Evolutionary conservation across 2,888 invertebrate species (phyloP).

Genomic region (Sinopyrophorus schimmeli): DNA sequence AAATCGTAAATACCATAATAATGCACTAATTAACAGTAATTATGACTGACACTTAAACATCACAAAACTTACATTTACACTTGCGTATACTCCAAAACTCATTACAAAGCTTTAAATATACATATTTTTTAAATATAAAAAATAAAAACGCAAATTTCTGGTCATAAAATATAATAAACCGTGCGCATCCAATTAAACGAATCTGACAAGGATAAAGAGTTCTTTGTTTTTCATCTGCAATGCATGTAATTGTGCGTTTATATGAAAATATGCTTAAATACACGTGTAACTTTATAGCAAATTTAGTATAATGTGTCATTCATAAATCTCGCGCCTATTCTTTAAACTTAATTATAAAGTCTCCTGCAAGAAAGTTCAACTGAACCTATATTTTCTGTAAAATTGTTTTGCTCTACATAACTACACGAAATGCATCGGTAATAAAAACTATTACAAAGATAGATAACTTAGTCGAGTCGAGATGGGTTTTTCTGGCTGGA

Average conservation of each 20-base stretch:
- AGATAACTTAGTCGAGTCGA: conserved; percentile 8
- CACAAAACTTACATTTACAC: too few species aligned
- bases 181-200: conserved; percentile 12
- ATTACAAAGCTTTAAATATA: too few species aligned
- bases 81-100: too few species aligned
- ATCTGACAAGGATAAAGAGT: conserved; percentile 3
- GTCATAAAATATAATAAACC: conserved; percentile 1
- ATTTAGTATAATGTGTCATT: conserved; percentile 4
- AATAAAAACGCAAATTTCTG: too few species aligned
- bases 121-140: too few species aligned
- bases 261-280: conserved; percentile 5
- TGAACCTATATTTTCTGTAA: conserved; percentile 17
- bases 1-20: too few species aligned
- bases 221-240: conserved; percentile 4
- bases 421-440: conserved; percentile 28
- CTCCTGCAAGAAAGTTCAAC: conserved; percentile 10
- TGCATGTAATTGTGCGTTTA: conserved; percentile 1
- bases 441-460: conserved; percentile 20
- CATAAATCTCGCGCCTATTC: conserved; percentile 6
- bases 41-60: too few species aligned
- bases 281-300: conserved; percentile 2
- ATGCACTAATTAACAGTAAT: too few species aligned
- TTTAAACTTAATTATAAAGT: conserved; percentile 11
- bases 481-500: neutral
- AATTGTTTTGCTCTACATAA: conserved; percentile 26